Evolutionary conservation across 2,888 invertebrate species (phyloP).

Genomic region (Stratiomys singularior): DNA sequence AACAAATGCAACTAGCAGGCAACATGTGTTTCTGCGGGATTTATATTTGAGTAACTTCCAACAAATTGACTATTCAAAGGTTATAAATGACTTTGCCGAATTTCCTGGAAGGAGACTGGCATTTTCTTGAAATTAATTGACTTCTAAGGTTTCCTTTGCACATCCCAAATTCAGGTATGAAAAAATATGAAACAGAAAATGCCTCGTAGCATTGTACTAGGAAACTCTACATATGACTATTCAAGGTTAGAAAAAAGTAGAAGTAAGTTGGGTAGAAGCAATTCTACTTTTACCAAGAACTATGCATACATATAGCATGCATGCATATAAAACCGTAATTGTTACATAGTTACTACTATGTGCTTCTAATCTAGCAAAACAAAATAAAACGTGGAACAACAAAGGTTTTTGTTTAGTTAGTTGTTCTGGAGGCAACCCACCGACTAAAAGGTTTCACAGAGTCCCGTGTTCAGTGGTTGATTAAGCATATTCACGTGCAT

Average conservation of each 20-base stretch:
- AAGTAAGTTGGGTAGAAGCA: not conserved
- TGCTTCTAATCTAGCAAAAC: not conserved
- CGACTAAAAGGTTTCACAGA: not conserved
- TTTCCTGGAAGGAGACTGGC: no score
- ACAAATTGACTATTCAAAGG: no score
- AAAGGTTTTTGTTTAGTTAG: slow-evolving; percentile 4
- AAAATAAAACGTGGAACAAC: not conserved
- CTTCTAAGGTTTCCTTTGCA: not conserved
- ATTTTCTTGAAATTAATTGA: no score
- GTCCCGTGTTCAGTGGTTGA: slow-evolving; percentile 31
- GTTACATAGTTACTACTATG: no score
- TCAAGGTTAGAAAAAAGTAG: not conserved
- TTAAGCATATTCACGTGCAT: slow-evolving; percentile 29
- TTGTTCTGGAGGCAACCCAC: not conserved
- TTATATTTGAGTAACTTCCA: no score
- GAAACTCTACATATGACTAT: not conserved
- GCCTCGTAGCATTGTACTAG: not conserved
- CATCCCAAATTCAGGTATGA: not conserved
- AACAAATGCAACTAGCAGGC: no score
- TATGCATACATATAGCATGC: not conserved
- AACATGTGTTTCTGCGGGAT: no score
- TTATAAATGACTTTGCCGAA: no score
- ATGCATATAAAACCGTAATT: no score
- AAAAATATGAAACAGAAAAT: not conserved
- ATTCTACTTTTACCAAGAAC: not conserved